These are phyloP conservation scores for Drosophila algonquin DNA, from an alignment of 2,888 invertebrate species.

Conservation along the genomic window DNA sequence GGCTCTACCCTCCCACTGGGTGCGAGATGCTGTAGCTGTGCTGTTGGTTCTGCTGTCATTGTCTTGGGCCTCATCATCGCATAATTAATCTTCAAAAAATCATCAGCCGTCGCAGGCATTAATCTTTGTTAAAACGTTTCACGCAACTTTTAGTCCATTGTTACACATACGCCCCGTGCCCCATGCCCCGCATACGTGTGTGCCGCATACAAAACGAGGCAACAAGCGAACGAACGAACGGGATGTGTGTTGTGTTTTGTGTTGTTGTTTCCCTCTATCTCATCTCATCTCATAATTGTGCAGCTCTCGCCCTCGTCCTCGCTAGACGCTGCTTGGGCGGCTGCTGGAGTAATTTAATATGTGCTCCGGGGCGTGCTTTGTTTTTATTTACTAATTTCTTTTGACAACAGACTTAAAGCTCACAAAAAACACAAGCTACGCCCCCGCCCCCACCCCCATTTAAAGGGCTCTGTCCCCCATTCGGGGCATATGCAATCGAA, in stretches of 20 bases:
- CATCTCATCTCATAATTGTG: constrained; percentile 63
- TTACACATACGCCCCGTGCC: constrained; percentile 66
- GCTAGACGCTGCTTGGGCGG: constrained; percentile 14
- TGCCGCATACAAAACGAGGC: constrained; percentile 68
- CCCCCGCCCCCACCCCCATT: constrained; percentile 13
- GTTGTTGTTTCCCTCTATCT: constrained; percentile 1
- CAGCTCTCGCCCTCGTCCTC: constrained; percentile 6
- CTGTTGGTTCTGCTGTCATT: constrained; percentile 59
- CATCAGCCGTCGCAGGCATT: constrained; percentile 79
- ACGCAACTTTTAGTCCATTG: constrained; percentile 73
- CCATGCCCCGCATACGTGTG: constrained; percentile 40
- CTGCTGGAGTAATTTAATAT: constrained; percentile 45
- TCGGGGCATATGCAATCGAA: constrained; percentile 61
- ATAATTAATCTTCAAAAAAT: constrained; percentile 82
- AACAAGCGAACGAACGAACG: constrained; percentile 3
- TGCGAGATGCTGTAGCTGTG: too few species aligned
- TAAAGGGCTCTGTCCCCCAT: constrained; percentile 29
- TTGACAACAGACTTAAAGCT: constrained; percentile 63
- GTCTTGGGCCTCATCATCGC: constrained; percentile 76
- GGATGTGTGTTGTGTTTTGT: constrained; percentile 13
- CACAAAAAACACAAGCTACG: constrained; percentile 32
- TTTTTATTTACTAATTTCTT: constrained; percentile 73
- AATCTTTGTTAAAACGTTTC: constrained; percentile 79
- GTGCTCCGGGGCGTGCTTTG: constrained; percentile 59
- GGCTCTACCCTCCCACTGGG: too few species aligned